A percentile compares a stretch with the other conserved stretches of the same genome.
phyloP scores from a whole-genome alignment of 2,113 vertebrate species.

The Pseudopodoces humilis region DNA sequence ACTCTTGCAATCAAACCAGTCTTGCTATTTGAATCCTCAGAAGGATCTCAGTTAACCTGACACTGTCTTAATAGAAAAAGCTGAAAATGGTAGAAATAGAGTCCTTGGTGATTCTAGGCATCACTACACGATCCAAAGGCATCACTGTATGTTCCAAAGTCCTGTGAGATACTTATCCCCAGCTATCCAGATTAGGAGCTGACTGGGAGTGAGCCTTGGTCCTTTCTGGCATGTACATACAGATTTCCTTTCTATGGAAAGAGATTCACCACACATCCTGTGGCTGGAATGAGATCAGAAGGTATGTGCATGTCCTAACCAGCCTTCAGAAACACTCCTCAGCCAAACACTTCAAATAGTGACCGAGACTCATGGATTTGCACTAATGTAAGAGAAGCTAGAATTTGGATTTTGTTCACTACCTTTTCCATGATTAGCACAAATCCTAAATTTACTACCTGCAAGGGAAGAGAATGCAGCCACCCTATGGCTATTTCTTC shows the following conservation, averaged over 20 bases:
- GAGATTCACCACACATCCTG: neutral
- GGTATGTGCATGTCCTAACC: neutral
- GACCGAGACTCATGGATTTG: neutral
- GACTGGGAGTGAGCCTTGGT: neutral
- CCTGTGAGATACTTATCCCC: neutral
- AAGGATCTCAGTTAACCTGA: neutral
- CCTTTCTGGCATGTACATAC: neutral
- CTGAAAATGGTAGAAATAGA: neutral
- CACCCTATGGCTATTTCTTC: neutral
- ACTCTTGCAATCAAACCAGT: neutral
- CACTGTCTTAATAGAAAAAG: neutral
- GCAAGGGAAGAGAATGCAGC: neutral
- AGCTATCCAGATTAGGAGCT: neutral
- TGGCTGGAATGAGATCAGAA: neutral
- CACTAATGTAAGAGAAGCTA: neutral
- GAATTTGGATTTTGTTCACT: neutral
- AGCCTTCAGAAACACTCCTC: neutral
- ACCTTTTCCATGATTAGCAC: neutral
- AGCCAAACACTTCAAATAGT: neutral
- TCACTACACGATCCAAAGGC: neutral
- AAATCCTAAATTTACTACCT: neutral
- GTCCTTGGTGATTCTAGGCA: neutral
- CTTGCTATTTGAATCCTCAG: neutral
- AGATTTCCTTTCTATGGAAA: neutral
- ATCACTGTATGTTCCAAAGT: neutral